Evolutionary conservation across 2,888 invertebrate species (phyloP).

Genomic region (Gortyna flavago): DNA sequence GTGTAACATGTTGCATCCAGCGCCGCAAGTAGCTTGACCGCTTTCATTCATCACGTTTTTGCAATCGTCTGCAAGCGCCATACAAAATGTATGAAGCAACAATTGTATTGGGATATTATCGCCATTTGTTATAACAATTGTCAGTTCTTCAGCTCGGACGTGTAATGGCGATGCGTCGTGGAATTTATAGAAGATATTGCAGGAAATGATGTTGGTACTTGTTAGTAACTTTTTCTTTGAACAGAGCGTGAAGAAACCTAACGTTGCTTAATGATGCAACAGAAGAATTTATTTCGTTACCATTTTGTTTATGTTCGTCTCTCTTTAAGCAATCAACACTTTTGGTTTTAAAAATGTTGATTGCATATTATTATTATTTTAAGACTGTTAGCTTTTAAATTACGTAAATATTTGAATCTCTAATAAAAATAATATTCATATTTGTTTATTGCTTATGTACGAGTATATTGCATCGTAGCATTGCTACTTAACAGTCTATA

Average conservation of each 20-base stretch:
- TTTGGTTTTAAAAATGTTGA: too few species aligned
- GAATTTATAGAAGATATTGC: constrained; percentile 8
- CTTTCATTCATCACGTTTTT: constrained; percentile 51
- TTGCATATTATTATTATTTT: too few species aligned
- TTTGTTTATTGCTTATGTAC: too few species aligned
- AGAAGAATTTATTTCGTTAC: constrained; percentile 2
- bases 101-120: constrained; percentile 54
- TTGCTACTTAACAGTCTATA: neutral
- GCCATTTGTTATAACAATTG: constrained; percentile 41
- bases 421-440: too few species aligned
- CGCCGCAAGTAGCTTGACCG: constrained; percentile 15
- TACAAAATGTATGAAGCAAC: constrained; percentile 59
- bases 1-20: neutral
- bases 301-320: neutral
- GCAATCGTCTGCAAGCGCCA: constrained; percentile 21
- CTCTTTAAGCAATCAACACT: neutral
- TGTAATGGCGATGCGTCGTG: neutral
- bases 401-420: too few species aligned
- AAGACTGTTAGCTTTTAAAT: too few species aligned
- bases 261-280: neutral
- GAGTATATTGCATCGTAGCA: too few species aligned
- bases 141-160: neutral
- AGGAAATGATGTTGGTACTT: constrained; percentile 2
- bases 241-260: neutral
- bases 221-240: neutral